phyloP scores from a whole-genome alignment of 2,797 vertebrate species.

The Taenioides sp. region DNA sequence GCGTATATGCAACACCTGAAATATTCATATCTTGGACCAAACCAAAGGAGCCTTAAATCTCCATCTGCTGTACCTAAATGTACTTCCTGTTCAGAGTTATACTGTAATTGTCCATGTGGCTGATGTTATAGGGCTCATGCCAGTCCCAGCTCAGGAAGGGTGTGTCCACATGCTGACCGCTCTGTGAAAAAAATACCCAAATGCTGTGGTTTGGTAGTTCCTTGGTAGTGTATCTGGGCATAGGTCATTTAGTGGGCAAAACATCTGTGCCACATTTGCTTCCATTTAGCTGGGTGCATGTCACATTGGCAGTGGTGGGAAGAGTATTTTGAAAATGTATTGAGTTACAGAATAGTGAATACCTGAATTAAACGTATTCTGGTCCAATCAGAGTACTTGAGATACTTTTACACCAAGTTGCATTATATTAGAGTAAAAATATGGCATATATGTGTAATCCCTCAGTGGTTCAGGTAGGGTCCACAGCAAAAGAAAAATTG shows the following conservation, averaged over 20 bases:
- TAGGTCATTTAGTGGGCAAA: slow-evolving; percentile 41
- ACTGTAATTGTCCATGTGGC: slow-evolving; percentile 30
- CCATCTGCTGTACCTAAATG: slow-evolving; percentile 9
- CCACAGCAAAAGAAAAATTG: no score
- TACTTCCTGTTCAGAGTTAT: slow-evolving; percentile 19
- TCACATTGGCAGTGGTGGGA: no score
- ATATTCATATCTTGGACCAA: background rate
- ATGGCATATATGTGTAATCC: no score
- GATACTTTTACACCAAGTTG: no score
- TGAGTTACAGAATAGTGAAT: no score
- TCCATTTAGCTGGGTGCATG: slow-evolving; percentile 7
- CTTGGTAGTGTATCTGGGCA: slow-evolving; percentile 25
- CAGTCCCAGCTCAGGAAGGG: slow-evolving; percentile 68
- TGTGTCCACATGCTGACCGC: slow-evolving; percentile 60
- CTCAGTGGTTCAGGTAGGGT: no score
- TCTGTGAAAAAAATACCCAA: slow-evolving; percentile 58
- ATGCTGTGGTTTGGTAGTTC: slow-evolving; percentile 50
- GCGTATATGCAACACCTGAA: background rate
- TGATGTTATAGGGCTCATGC: slow-evolving; percentile 37
- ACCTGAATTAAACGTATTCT: no score
- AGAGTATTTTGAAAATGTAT: no score
- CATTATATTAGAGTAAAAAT: no score
- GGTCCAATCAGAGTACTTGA: no score
- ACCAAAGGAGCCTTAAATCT: background rate
- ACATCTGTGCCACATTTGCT: slow-evolving; percentile 33